phyloP scores from a whole-genome alignment of 2,113 vertebrate species.

The Pluvialis apricaria region DNA sequence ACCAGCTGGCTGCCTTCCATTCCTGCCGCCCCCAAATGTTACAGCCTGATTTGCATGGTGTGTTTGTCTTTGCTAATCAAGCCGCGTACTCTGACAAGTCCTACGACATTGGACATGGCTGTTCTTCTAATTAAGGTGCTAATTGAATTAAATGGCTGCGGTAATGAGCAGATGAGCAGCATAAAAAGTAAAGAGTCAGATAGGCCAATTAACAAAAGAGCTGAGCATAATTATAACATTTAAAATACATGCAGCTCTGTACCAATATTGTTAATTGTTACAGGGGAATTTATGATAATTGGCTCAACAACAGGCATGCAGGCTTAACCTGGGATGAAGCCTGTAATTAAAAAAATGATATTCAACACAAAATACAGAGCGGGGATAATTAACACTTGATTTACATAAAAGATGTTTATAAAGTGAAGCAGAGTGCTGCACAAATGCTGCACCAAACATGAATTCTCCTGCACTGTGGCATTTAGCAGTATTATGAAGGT shows the following conservation, averaged over 20 bases:
- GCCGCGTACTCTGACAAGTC: slow-evolving; percentile 83
- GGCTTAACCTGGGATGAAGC: slow-evolving; percentile 72
- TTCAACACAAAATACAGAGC: slow-evolving; percentile 72
- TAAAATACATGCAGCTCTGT: slow-evolving; percentile 88
- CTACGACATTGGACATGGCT: slow-evolving; percentile 86
- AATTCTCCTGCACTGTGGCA: neutral
- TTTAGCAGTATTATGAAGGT: neutral
- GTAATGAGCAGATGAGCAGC: slow-evolving; percentile 96
- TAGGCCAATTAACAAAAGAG: slow-evolving; percentile 99
- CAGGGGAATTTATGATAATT: slow-evolving; percentile 99
- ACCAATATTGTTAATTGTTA: slow-evolving; percentile 96
- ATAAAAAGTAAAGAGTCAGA: slow-evolving; percentile 99
- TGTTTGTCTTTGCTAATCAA: slow-evolving; percentile 96
- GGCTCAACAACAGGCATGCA: slow-evolving; percentile 86
- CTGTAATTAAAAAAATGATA: slow-evolving; percentile 85
- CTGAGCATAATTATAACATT: slow-evolving; percentile 98
- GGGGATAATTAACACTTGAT: slow-evolving; percentile 83
- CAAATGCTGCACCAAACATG: neutral
- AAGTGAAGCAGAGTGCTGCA: neutral
- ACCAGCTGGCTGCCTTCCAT: slow-evolving; percentile 75
- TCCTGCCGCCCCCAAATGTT: slow-evolving; percentile 74
- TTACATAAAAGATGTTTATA: slow-evolving; percentile 76
- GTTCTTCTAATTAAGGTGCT: slow-evolving; percentile 97
- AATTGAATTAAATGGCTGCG: slow-evolving; percentile 99
- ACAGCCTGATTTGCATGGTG: slow-evolving; percentile 80